phyloP scores from a whole-genome alignment of 2,797 vertebrate species.

The Enteromius thamalakanensis region DNA sequence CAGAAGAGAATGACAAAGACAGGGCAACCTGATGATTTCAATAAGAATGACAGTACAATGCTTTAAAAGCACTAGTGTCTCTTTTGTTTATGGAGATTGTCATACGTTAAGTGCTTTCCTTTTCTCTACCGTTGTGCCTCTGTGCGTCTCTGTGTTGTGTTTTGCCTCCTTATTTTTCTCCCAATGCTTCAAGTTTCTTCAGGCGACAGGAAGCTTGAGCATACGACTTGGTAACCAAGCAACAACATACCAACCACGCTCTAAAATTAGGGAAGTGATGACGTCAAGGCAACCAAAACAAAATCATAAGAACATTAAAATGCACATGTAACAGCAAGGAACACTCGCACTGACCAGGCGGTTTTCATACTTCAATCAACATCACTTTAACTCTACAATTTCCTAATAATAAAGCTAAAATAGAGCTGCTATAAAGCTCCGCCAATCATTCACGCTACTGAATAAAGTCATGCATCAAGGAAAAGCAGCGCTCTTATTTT shows the following conservation, averaged over 20 bases:
- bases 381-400: conserved; percentile 1
- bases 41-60: conserved; percentile 5
- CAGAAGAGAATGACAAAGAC: conserved; percentile 6
- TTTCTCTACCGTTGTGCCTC: conserved; percentile 24
- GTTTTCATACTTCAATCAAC: conserved; percentile 23
- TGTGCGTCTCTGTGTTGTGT: conserved; percentile 37
- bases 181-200: conserved; percentile 58
- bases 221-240: conserved; percentile 60
- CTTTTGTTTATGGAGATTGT: conserved; percentile 35
- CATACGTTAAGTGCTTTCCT: conserved; percentile 8
- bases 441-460: neutral
- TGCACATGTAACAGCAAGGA: conserved; percentile 25
- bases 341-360: conserved; percentile 17
- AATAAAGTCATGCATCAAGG: conserved; percentile 24
- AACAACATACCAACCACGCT: conserved; percentile 56
- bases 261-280: conserved; percentile 64
- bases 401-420: conserved; percentile 1
- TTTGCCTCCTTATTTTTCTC: conserved; percentile 52
- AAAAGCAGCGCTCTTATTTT: conserved; percentile 10
- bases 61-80: conserved; percentile 13
- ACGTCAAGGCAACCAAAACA: conserved; percentile 55
- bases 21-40: neutral
- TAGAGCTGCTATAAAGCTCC: neutral
- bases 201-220: conserved; percentile 60
- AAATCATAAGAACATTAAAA: conserved; percentile 57